Percentiles rank a stretch among this genome's conserved stretches.
phyloP scores from a whole-genome alignment of 2,888 invertebrate species.

The Epistrophe grossulariae region DNA sequence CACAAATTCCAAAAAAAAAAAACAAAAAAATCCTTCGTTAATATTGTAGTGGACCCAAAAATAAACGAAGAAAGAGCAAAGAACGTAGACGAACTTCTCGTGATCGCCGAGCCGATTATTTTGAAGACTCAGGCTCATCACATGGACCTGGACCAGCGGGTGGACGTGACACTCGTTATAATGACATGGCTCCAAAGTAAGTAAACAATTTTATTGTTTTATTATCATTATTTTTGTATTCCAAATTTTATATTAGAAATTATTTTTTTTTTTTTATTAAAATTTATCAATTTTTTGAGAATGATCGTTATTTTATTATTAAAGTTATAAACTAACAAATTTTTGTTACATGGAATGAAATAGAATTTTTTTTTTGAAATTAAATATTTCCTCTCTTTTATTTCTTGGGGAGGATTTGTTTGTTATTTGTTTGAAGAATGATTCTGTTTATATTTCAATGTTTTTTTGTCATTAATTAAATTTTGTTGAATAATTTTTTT shows the following conservation, averaged over 20 bases:
- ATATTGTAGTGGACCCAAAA: conserved; percentile 83
- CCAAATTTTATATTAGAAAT: neutral
- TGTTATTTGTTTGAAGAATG: conserved; percentile 72
- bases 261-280: conserved; percentile 17
- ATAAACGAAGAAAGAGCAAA: conserved; percentile 83
- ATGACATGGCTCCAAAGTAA: conserved; percentile 95
- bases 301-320: conserved; percentile 52
- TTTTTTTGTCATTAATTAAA: conserved; percentile 22
- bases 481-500: conserved; percentile 9
- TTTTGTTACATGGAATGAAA: conserved; percentile 65
- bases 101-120: conserved; percentile 84
- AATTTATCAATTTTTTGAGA: conserved; percentile 29
- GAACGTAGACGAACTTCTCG: conserved; percentile 81
- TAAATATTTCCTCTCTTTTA: conserved; percentile 14
- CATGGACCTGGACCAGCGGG: conserved; percentile 85
- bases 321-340: conserved; percentile 44
- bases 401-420: conserved; percentile 39
- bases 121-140: conserved; percentile 84
- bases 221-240: neutral
- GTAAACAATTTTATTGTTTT: conserved; percentile 82
- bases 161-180: conserved; percentile 89
- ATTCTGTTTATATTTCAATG: conserved; percentile 24
- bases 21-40: conserved; percentile 61
- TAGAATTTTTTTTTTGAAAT: conserved; percentile 41
- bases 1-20: conserved; percentile 31